phyloP scores from a whole-genome alignment of 2,888 invertebrate genomes.

The Caenorhabditis sp. region DNA sequence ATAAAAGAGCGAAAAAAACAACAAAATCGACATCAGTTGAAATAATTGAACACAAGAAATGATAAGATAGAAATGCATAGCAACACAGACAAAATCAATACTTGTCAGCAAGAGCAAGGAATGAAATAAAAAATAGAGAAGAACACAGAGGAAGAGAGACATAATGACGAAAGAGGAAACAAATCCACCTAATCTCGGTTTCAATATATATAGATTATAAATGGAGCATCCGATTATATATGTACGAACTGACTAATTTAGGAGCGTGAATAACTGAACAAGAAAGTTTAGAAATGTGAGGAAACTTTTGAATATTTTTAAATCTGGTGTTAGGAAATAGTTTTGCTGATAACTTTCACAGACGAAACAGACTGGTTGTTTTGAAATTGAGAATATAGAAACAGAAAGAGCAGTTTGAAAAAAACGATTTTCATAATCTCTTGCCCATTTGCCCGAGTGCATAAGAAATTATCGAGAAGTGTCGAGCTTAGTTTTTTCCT shows the following conservation, averaged over 20 bases:
- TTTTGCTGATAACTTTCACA: too few species aligned
- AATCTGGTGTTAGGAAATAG: too few species aligned
- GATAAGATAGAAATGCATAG: slow-evolving; percentile 10
- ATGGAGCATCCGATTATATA: not conserved
- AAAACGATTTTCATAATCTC: too few species aligned
- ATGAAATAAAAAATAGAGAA: not conserved
- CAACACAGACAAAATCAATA: slow-evolving; percentile 17
- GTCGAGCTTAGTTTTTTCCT: too few species aligned
- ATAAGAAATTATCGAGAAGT: too few species aligned
- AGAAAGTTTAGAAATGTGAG: too few species aligned
- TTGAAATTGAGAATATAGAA: too few species aligned
- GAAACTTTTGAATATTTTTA: too few species aligned
- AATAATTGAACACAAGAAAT: not conserved
- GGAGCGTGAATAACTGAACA: too few species aligned
- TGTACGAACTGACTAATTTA: not conserved
- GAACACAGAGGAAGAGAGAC: not conserved
- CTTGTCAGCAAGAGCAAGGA: slow-evolving; percentile 5
- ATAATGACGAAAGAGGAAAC: not conserved
- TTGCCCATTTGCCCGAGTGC: too few species aligned
- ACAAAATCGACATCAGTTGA: not conserved
- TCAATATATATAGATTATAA: not conserved
- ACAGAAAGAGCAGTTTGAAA: too few species aligned
- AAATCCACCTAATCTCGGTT: not conserved
- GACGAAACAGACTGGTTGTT: too few species aligned
- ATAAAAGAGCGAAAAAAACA: not conserved